Evolutionary conservation across 2,797 vertebrate species (phyloP), one percentile per base, ranked within the genome.

Genomic region (Tinamus major): DNA sequence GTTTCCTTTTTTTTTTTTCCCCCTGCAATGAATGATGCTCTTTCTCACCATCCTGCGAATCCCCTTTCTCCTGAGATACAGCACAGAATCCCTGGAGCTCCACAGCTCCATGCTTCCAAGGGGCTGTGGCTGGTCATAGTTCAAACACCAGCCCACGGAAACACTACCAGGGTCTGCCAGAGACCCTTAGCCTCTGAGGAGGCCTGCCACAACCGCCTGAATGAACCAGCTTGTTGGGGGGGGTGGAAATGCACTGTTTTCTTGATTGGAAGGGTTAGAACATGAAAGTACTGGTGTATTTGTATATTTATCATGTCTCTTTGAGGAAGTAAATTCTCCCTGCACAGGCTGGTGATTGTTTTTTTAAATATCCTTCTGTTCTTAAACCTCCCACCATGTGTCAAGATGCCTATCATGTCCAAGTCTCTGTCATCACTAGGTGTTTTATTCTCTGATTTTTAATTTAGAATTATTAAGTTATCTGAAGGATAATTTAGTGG

Each of bases 311-410:
- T 89, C 56, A 59, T 0, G 0, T 86, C 23, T 86, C 88, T 81
- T 59, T 42, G 31, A 23, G 21, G 46, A 81, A 88, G 79, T 79
- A 86, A 80, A 92, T 86, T 29, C 18, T 84, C 6, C 8, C 13
- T 77, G 31, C 12, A 42, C 23, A 79, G 51, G 42, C 9, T 70
- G 59, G 61, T 0, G 10, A 51, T 17, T 64, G 48, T 42, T 63
- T 79, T 90, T 92, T 16, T 26, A 90, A 95, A 90, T 68, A 74
- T 33, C 21, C 24, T 31, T 90, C 56, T 74, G 44, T 85, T 90
- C 56, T 92, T 78, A 19, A 23, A 74, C 37, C 14, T 94, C 39
- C 29, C 58, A 39, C 15, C 5, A 18, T 81, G 79, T 65, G 55
- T 88, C 42, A 65, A 11, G 18, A 51, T 79, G 46, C 15, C 23